A percentile compares a stretch with the other conserved stretches of the same genome.
Evolutionary conservation across 2,113 vertebrate species (phyloP).

Genomic region (Cnemophilus loriae): DNA sequence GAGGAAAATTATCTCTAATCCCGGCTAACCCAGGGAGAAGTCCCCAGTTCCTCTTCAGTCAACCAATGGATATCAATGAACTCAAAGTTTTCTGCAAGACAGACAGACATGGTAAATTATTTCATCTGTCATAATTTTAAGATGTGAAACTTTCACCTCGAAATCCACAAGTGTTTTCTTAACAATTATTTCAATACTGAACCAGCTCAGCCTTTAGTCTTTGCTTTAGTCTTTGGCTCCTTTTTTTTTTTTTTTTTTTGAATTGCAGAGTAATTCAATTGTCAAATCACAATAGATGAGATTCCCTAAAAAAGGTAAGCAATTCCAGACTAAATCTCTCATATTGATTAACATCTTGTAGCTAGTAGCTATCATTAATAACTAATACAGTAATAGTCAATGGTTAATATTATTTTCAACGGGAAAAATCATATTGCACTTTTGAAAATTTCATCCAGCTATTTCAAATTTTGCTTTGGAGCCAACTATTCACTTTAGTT

Average conservation of each 20-base stretch:
- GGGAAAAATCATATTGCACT: neutral
- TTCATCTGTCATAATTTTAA: neutral
- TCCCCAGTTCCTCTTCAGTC: neutral
- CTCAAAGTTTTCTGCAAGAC: neutral
- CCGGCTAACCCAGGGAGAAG: neutral
- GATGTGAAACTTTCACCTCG: neutral
- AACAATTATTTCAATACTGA: neutral
- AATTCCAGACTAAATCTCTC: neutral
- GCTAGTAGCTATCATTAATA: neutral
- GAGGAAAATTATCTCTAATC: neutral
- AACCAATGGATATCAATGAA: neutral
- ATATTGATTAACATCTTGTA: neutral
- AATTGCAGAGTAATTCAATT: neutral
- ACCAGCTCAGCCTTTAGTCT: neutral
- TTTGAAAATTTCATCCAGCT: neutral
- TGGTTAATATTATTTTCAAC: neutral
- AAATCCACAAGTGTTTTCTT: neutral
- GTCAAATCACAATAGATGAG: neutral
- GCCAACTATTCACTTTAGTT: neutral
- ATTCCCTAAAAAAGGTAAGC: neutral
- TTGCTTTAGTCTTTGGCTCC: neutral
- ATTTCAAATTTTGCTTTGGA: neutral
- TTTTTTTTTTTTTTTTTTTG: neutral
- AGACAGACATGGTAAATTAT: neutral
- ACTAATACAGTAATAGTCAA: neutral